These are phyloP conservation scores for Monochamus saltuarius DNA, from an alignment of 1,140 invertebrate genomes.

Conservation along the genomic window DNA sequence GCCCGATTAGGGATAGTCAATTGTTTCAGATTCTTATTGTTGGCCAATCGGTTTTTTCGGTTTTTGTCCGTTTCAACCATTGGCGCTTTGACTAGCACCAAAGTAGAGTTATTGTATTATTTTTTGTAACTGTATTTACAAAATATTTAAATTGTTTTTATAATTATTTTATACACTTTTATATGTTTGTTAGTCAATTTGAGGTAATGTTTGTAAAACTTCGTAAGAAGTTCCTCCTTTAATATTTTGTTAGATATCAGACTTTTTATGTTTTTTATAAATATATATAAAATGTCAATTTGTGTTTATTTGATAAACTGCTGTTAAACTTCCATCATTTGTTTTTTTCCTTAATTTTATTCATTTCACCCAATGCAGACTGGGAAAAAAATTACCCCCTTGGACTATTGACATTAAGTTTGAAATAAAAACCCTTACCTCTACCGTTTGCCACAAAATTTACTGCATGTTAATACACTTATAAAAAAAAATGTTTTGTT, in stretches of 20 bases:
- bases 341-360: slow-evolving; percentile 15
- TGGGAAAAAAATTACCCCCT: too few species aligned
- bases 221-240: slow-evolving; percentile 47
- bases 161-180: slow-evolving; percentile 52
- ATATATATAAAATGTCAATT: slow-evolving; percentile 51
- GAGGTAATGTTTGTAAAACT: slow-evolving; percentile 46
- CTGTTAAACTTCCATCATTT: slow-evolving; percentile 43
- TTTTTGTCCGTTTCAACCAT: slow-evolving; percentile 43
- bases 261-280: slow-evolving; percentile 53
- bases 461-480: too few species aligned
- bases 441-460: too few species aligned
- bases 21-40: slow-evolving; percentile 50
- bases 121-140: slow-evolving; percentile 46
- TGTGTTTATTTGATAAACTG: slow-evolving; percentile 51
- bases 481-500: too few species aligned
- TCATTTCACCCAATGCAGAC: too few species aligned
- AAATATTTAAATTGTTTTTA: slow-evolving; percentile 51
- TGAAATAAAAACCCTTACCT: too few species aligned
- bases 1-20: slow-evolving; percentile 50
- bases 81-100: slow-evolving; percentile 51
- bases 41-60: slow-evolving; percentile 44
- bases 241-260: slow-evolving; percentile 51
- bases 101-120: slow-evolving; percentile 46
- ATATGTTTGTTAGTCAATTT: slow-evolving; percentile 50
- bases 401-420: too few species aligned